These are phyloP conservation scores for Tetramorium bicarinatum DNA, from an alignment of 2,888 invertebrate genomes.

Conservation along the genomic window DNA sequence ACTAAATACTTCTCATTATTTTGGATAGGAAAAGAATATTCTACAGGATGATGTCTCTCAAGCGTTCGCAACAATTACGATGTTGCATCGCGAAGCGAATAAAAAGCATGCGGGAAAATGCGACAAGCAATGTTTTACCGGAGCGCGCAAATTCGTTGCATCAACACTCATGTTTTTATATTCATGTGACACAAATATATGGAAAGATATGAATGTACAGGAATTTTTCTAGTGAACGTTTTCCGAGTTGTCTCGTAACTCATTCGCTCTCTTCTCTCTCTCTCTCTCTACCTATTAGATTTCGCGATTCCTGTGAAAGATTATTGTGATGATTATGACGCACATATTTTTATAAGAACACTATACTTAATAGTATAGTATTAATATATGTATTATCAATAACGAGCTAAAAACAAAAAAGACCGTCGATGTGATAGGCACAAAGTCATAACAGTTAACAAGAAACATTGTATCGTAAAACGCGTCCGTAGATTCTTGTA, in stretches of 20 bases:
- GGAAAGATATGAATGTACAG: conserved; percentile 1
- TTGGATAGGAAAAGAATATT: not conserved
- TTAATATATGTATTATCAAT: not conserved
- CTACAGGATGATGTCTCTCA: not conserved
- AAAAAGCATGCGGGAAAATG: conserved; percentile 7
- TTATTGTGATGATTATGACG: not conserved
- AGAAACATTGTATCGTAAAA: not conserved
- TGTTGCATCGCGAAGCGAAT: not conserved
- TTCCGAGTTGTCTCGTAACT: conserved; percentile 8
- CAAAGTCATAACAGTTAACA: not conserved
- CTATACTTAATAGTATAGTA: not conserved
- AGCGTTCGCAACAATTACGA: not conserved
- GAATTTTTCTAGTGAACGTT: conserved; percentile 26
- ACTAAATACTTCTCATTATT: not conserved
- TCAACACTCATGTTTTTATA: conserved; percentile 34
- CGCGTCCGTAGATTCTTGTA: not conserved
- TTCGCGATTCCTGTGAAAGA: conserved; percentile 4
- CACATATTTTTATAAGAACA: conserved; percentile 10
- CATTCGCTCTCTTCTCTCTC: not conserved
- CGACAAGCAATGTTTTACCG: conserved; percentile 24
- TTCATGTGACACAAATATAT: conserved; percentile 26
- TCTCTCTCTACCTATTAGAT: conserved; percentile 3
- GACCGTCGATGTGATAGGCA: not conserved
- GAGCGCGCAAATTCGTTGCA: conserved; percentile 16
- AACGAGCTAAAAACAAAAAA: not conserved